Evolutionary conservation across 1,140 invertebrate species (phyloP).

Genomic region (Drosophila asahinai): DNA sequence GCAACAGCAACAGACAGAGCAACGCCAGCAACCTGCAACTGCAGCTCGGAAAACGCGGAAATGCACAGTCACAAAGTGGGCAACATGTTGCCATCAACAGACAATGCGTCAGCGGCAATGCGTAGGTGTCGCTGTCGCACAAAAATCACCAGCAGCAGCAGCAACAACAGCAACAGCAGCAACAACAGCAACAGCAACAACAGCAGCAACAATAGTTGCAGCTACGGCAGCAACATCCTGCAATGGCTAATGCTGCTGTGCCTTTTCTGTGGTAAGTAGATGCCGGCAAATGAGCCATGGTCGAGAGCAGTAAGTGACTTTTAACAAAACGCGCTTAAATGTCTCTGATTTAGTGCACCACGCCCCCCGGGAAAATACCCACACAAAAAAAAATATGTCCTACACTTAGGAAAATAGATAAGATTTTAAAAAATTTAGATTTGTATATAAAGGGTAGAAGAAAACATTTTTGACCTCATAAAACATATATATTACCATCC

Average conservation of each 20-base stretch:
- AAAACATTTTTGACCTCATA: too few relatives aligned
- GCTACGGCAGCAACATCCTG: constrained; percentile 30
- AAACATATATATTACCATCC: too few relatives aligned
- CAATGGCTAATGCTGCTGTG: constrained; percentile 56
- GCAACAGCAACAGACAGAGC: not conserved
- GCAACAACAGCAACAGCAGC: not conserved
- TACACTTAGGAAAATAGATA: not conserved
- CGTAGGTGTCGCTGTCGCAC: constrained; percentile 63
- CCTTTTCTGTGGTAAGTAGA: constrained; percentile 73
- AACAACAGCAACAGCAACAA: constrained; percentile 16
- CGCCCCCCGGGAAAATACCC: constrained; percentile 19
- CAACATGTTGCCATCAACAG: constrained; percentile 70
- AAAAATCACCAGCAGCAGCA: constrained; percentile 30
- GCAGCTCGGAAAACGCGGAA: constrained; percentile 64
- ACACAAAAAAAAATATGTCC: constrained; percentile 18
- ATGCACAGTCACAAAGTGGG: constrained; percentile 61
- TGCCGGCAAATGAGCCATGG: constrained; percentile 65
- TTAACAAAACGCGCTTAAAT: constrained; percentile 79
- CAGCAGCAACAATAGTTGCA: constrained; percentile 17
- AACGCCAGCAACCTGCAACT: constrained; percentile 30
- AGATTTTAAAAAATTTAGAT: too few relatives aligned
- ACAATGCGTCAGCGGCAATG: constrained; percentile 34
- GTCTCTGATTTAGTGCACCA: constrained; percentile 72
- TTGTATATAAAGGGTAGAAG: too few relatives aligned
- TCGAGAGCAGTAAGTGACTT: constrained; percentile 70